Base-by-base conservation (phyloP, 2,888 invertebrate genomes). In the Xestia ashworthii region DNA sequence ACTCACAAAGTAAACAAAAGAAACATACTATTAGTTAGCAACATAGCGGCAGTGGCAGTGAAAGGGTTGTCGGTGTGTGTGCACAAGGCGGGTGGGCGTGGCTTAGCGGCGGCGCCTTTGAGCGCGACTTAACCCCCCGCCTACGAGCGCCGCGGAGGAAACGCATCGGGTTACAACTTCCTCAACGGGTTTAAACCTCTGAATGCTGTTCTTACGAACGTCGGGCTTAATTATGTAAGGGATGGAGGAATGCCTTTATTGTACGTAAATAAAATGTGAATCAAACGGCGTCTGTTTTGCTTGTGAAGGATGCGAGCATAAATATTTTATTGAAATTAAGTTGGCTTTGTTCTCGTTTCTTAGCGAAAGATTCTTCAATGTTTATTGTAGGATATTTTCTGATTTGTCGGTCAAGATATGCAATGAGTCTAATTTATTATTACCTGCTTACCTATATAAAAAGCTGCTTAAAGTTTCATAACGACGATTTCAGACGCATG, bases 151-250 rank as follows among this genome's bases (percentile, higher is more conserved):
- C 50, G 80, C 82, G 67, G 85, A 87, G 90, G 89, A 93, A 92
- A 88, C 88, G 86, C 83, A 81, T 93, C 90, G 76, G 78, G 86
- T 93, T 91, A 88, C 92, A 53, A 84, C 89, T 92, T 91, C 92
- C 90, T 88, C 75, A 76, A 73, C 82, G 76, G 79, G 81, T 78
- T 74, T 67, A 53, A 70, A 71, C 65, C 64, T 80, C 67, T 71
- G 71, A 85, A 89, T 86, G 84, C 87, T 84, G 84, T 86, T 74
- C 87, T 80, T 83, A 78, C 69, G 71, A 80, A 66, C 75, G 81
- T 80, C 85, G 76, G 80, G 8, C 65, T 83, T 81, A 85, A 88
- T 88, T 88, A 87, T 87, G 78, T 82, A 82, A 85, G 76, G 81
- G 67, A 76, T 75, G 38, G 53, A 60, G 81, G 83, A 80, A 85